Percentiles rank a stretch among this genome's conserved stretches.
Evolutionary conservation across 2,113 vertebrate species (phyloP).

Genomic region (Microcebus ravelobensis): DNA sequence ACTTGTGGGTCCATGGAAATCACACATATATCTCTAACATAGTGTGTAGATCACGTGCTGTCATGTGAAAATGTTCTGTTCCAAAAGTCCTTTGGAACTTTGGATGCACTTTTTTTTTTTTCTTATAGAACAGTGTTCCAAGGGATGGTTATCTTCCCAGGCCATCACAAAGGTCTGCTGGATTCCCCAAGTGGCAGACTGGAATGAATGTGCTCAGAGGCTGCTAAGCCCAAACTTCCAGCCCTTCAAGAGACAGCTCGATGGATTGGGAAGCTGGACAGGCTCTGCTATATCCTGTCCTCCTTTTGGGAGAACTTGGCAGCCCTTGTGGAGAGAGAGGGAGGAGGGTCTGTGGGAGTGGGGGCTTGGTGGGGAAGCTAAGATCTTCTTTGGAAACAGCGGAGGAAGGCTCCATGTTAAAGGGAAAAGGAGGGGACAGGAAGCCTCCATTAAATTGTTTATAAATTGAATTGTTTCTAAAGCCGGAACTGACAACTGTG

Average conservation of each 20-base stretch:
- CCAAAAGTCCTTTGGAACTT: slow-evolving; percentile 59
- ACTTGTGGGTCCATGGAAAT: slow-evolving; percentile 51
- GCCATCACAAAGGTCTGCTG: slow-evolving; percentile 56
- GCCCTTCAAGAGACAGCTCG: neutral
- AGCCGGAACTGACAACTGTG: slow-evolving; percentile 75
- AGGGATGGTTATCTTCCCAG: slow-evolving; percentile 58
- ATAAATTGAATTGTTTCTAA: slow-evolving; percentile 78
- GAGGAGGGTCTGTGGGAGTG: slow-evolving; percentile 30
- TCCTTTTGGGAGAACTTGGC: slow-evolving; percentile 54
- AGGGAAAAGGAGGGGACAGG: slow-evolving; percentile 79
- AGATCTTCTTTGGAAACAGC: slow-evolving; percentile 58
- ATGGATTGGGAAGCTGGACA: slow-evolving; percentile 24
- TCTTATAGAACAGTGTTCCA: slow-evolving; percentile 63
- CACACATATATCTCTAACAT: slow-evolving; percentile 8
- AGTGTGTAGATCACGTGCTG: slow-evolving; percentile 40
- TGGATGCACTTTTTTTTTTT: slow-evolving; percentile 65
- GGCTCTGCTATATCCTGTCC: neutral
- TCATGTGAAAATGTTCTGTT: slow-evolving; percentile 62
- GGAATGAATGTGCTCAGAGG: slow-evolving; percentile 34
- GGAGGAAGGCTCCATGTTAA: slow-evolving; percentile 70
- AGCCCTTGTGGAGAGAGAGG: neutral
- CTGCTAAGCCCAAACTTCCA: neutral
- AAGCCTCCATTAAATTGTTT: slow-evolving; percentile 79
- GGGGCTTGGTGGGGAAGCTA: slow-evolving; percentile 43
- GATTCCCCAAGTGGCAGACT: slow-evolving; percentile 42